Percentiles rank a stretch among this genome's conserved stretches.
These are phyloP conservation scores for Plectropomus leopardus DNA, from an alignment of 2,113 vertebrate genomes.

Conservation along the genomic window DNA sequence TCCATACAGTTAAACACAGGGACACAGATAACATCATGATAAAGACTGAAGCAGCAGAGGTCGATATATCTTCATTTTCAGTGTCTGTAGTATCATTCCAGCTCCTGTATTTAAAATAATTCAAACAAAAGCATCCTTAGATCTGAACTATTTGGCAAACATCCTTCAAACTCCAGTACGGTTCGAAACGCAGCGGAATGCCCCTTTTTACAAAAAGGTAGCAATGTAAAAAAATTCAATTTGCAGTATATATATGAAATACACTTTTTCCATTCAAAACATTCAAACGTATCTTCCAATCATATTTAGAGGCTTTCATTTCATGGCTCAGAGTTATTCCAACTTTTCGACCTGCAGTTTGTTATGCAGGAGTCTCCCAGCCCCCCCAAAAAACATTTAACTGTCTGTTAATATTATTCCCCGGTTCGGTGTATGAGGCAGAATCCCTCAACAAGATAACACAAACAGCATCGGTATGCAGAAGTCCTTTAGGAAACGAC, in stretches of 20 bases:
- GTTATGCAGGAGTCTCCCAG: conserved; percentile 11
- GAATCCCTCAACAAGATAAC: conserved; percentile 71
- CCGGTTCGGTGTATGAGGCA: conserved; percentile 45
- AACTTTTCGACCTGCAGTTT: conserved; percentile 37
- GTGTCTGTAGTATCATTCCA: neutral
- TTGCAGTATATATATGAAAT: conserved; percentile 12
- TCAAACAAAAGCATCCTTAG: neutral
- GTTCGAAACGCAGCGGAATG: neutral
- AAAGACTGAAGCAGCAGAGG: neutral
- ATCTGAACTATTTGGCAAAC: neutral
- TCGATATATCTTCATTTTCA: neutral
- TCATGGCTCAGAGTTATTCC: conserved; percentile 9
- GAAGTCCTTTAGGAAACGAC: conserved; percentile 67
- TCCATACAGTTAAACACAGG: neutral
- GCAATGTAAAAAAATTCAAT: neutral
- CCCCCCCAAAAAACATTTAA: conserved; percentile 47
- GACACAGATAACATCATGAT: neutral
- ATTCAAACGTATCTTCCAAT: conserved; percentile 29
- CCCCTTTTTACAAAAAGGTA: neutral
- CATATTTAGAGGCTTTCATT: conserved; percentile 46
- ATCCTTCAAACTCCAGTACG: too few relatives aligned
- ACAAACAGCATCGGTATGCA: conserved; percentile 57
- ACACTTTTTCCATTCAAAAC: conserved; percentile 9
- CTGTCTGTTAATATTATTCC: conserved; percentile 66
- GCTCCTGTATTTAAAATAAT: neutral